Percentiles rank a stretch among this genome's conserved stretches.
phyloP scores from a whole-genome alignment of 2,888 invertebrate genomes.

The Panzeria rudis region DNA sequence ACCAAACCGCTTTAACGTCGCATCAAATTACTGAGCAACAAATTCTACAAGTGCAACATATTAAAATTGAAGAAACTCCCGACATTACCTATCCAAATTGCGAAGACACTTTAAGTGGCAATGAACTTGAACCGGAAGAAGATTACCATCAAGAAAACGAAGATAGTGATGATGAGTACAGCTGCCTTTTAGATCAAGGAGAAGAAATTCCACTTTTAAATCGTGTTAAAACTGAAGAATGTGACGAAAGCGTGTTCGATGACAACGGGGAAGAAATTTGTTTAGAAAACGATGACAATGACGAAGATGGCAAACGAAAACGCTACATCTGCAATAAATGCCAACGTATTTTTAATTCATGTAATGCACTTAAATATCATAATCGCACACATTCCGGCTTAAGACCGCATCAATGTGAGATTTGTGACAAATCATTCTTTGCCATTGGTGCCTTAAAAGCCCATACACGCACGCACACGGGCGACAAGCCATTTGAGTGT shows the following conservation, averaged over 20 bases:
- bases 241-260: constrained; percentile 41
- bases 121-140: constrained; percentile 39
- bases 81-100: constrained; percentile 54
- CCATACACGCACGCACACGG: constrained; percentile 92
- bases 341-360: constrained; percentile 89
- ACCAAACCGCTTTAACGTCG: constrained; percentile 28
- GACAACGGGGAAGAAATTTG: constrained; percentile 39
- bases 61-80: constrained; percentile 57
- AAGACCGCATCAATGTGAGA: constrained; percentile 90
- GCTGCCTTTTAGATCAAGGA: constrained; percentile 20
- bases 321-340: constrained; percentile 84
- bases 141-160: constrained; percentile 38
- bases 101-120: constrained; percentile 63
- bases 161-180: constrained; percentile 48
- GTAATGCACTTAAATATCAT: constrained; percentile 94
- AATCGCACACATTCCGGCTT: constrained; percentile 91
- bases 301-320: constrained; percentile 61
- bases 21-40: constrained; percentile 59
- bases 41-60: constrained; percentile 53
- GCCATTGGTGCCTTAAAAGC: constrained; percentile 92
- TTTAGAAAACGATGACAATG: constrained; percentile 25
- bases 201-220: constrained; percentile 9
- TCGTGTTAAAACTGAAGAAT: constrained; percentile 17
- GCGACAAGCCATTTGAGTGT: constrained; percentile 93
- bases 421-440: constrained; percentile 93